A percentile compares a stretch with the other conserved stretches of the same genome.
Evolutionary conservation across 2,888 invertebrate genomes (phyloP).

Genomic region (Caenorhabditis angaria): DNA sequence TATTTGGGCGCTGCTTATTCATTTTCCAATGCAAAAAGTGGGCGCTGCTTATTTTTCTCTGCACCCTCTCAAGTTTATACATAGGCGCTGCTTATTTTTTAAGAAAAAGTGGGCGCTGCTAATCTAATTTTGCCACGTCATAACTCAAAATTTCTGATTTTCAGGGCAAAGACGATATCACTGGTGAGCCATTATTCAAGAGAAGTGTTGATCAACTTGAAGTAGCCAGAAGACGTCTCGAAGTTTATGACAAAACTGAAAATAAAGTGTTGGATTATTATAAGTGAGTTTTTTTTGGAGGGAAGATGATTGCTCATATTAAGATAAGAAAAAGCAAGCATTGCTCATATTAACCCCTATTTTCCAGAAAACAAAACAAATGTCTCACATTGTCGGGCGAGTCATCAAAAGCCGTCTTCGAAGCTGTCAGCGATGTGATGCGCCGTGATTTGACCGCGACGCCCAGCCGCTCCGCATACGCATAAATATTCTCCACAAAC

Average conservation of each 20-base stretch:
- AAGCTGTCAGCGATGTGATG: slow-evolving; percentile 45
- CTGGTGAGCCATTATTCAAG: slow-evolving; percentile 88
- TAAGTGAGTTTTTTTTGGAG: slow-evolving; percentile 20
- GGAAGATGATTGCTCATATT: no score
- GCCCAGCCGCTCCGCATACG: slow-evolving; percentile 34
- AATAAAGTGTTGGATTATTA: slow-evolving; percentile 55
- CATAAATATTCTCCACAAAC: slow-evolving; percentile 16
- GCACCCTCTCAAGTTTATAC: no score
- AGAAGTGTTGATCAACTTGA: slow-evolving; percentile 83
- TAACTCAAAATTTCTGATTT: slow-evolving; percentile 9
- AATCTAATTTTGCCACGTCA: no score
- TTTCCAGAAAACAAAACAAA: slow-evolving; percentile 47
- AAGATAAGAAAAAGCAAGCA: no score
- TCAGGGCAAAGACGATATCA: slow-evolving; percentile 80
- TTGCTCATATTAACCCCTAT: no score
- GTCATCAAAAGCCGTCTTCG: slow-evolving; percentile 40
- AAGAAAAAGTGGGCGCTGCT: background rate
- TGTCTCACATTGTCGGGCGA: slow-evolving; percentile 51
- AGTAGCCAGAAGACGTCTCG: slow-evolving; percentile 46
- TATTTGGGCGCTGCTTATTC: no score
- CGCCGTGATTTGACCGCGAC: slow-evolving; percentile 31
- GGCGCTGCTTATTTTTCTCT: no score
- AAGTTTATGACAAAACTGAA: slow-evolving; percentile 55
- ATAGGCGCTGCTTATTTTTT: no score
- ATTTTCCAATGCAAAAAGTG: no score